These are phyloP conservation scores for Cynodonichthys magdalenae DNA, from an alignment of 2,797 vertebrate genomes.

Conservation along the genomic window DNA sequence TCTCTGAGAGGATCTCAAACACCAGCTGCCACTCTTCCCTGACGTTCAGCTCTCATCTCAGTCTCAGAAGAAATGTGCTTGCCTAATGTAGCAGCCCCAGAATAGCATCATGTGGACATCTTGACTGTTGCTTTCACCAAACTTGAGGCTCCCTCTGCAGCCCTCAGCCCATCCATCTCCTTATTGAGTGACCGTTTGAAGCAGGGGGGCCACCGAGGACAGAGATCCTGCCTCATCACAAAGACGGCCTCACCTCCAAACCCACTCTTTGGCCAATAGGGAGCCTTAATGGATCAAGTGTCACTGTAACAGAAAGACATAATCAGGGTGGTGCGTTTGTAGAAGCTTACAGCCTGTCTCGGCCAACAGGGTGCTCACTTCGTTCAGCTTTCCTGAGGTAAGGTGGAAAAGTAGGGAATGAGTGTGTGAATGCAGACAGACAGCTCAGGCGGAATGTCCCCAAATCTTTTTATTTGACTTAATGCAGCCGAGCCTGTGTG, in stretches of 20 bases:
- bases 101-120: conserved; percentile 84
- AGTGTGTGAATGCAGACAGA: conserved; percentile 39
- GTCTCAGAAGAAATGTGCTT: conserved; percentile 70
- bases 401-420: conserved; percentile 57
- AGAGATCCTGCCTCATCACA: conserved; percentile 52
- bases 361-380: conserved; percentile 85
- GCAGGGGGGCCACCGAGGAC: conserved; percentile 57
- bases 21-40: conserved; percentile 44
- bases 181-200: conserved; percentile 83
- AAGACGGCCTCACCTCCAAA: conserved; percentile 51
- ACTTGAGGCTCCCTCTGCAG: conserved; percentile 78
- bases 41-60: conserved; percentile 41
- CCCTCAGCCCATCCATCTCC: conserved; percentile 76
- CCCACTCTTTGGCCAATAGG: conserved; percentile 81
- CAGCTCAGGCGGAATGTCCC: conserved; percentile 41
- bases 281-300: conserved; percentile 82
- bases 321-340: conserved; percentile 80
- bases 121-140: conserved; percentile 68
- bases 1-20: conserved; percentile 27
- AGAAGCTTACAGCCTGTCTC: conserved; percentile 83
- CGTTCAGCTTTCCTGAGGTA: conserved; percentile 89
- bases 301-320: conserved; percentile 92
- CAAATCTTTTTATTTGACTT: conserved; percentile 24
- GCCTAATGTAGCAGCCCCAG: conserved; percentile 82
- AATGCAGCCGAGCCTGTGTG: conserved; percentile 43